Percentiles rank a stretch among this genome's conserved stretches.
phyloP scores from a whole-genome alignment of 1,140 invertebrate species.

The Penaeus indicus region DNA sequence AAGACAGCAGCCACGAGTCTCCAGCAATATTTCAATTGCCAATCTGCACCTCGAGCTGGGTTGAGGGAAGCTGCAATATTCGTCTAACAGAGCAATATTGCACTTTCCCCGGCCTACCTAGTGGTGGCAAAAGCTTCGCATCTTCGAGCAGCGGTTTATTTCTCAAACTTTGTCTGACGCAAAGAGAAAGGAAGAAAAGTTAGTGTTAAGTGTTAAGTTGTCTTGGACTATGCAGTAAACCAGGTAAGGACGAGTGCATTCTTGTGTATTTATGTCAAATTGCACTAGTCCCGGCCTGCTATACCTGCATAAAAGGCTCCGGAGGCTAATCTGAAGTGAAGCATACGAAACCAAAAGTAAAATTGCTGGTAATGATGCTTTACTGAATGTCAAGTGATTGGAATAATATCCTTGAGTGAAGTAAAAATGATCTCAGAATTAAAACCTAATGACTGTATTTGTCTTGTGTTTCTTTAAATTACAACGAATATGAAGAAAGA shows the following conservation, averaged over 20 bases:
- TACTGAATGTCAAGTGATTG: no score
- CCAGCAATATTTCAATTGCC: no score
- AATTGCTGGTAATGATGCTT: no score
- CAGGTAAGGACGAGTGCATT: conserved; percentile 61
- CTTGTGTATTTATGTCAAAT: conserved; percentile 53
- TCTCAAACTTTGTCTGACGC: no score
- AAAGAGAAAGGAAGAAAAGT: no score
- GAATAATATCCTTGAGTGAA: no score
- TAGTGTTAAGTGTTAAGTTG: background rate
- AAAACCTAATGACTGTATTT: no score
- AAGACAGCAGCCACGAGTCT: no score
- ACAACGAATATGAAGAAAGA: no score
- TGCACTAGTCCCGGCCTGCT: conserved; percentile 64
- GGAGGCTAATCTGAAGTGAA: background rate
- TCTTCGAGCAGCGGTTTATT: background rate
- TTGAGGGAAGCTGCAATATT: conserved; percentile 61
- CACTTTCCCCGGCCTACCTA: conserved; percentile 61
- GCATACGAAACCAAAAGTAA: background rate
- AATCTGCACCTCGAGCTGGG: conserved; percentile 32
- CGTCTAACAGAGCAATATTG: conserved; percentile 58
- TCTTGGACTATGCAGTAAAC: conserved; percentile 45
- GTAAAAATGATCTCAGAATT: no score
- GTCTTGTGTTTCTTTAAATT: no score
- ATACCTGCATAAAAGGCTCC: conserved; percentile 13
- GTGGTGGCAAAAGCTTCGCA: conserved; percentile 20